phyloP scores from a whole-genome alignment of 2,113 vertebrate genomes.

The Pollachius pollachius region DNA sequence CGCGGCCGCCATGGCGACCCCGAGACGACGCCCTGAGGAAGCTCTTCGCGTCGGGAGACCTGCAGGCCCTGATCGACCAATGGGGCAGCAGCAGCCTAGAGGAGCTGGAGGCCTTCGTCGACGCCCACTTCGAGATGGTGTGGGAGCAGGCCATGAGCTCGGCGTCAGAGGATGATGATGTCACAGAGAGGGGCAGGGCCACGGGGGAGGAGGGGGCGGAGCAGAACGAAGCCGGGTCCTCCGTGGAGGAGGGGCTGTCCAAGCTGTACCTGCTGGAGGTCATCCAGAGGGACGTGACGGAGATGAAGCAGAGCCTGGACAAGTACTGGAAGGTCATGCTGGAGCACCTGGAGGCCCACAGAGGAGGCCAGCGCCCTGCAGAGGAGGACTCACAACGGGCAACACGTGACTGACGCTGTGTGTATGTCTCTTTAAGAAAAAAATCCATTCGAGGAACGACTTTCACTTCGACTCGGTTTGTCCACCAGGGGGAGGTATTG shows the following conservation, averaged over 20 bases:
- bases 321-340: slow-evolving; percentile 38
- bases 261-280: slow-evolving; percentile 68
- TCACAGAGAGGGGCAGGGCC: background rate
- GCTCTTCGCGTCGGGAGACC: slow-evolving; percentile 29
- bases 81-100: slow-evolving; percentile 61
- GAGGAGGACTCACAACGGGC: no score
- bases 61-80: slow-evolving; percentile 57
- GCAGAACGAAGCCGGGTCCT: slow-evolving; percentile 42
- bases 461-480: background rate
- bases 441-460: background rate
- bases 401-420: no score
- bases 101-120: slow-evolving; percentile 71
- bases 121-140: slow-evolving; percentile 61
- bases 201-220: background rate
- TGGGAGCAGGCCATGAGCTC: slow-evolving; percentile 45
- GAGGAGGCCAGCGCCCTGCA: background rate
- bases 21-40: slow-evolving; percentile 34
- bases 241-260: slow-evolving; percentile 61
- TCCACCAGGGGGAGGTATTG: slow-evolving; percentile 31
- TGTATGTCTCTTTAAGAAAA: no score
- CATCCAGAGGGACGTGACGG: slow-evolving; percentile 53
- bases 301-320: slow-evolving; percentile 49
- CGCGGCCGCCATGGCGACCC: slow-evolving; percentile 27
- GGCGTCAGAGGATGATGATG: background rate
- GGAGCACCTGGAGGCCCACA: slow-evolving; percentile 31